Evolutionary conservation across 2,888 invertebrate species (phyloP).

Genomic region (Eupithecia subfuscata): DNA sequence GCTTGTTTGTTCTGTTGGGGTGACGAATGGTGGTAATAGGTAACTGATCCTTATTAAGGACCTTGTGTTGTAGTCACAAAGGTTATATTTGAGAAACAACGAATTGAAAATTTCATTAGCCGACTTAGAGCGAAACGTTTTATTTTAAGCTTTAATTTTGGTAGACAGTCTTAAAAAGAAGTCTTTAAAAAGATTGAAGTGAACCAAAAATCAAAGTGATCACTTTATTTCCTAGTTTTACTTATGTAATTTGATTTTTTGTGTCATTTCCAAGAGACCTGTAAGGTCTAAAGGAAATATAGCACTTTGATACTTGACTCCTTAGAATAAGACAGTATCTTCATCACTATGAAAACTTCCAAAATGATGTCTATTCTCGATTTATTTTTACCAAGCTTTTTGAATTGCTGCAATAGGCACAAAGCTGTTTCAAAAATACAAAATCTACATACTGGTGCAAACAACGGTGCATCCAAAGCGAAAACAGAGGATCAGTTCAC

Average conservation of each 20-base stretch:
- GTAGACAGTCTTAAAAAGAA: not conserved
- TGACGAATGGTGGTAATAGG: constrained; percentile 18
- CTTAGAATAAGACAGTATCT: not conserved
- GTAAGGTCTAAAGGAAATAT: too few species aligned
- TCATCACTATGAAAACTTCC: not conserved
- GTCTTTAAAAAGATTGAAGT: too few species aligned
- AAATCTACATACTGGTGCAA: not conserved
- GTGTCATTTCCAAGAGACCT: too few species aligned
- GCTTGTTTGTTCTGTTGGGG: constrained; percentile 29
- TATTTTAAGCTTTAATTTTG: not conserved
- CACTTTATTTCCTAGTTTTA: too few species aligned
- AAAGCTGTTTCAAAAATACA: not conserved
- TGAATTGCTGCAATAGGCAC: not conserved
- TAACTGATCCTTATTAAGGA: constrained; percentile 4
- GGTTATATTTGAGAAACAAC: not conserved
- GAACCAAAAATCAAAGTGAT: too few species aligned
- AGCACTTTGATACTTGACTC: not conserved
- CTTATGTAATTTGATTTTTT: too few species aligned
- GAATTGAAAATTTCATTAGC: not conserved
- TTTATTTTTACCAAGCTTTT: not conserved
- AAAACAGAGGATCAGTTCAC: constrained; percentile 39
- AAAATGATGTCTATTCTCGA: not conserved
- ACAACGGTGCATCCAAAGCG: constrained; percentile 13
- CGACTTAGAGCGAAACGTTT: not conserved
- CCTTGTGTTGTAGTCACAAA: not conserved